Evolutionary conservation across 2,113 vertebrate genomes (phyloP), one percentile per base, ranked within the genome.

Genomic region (Oncorhynchus clarkii): DNA sequence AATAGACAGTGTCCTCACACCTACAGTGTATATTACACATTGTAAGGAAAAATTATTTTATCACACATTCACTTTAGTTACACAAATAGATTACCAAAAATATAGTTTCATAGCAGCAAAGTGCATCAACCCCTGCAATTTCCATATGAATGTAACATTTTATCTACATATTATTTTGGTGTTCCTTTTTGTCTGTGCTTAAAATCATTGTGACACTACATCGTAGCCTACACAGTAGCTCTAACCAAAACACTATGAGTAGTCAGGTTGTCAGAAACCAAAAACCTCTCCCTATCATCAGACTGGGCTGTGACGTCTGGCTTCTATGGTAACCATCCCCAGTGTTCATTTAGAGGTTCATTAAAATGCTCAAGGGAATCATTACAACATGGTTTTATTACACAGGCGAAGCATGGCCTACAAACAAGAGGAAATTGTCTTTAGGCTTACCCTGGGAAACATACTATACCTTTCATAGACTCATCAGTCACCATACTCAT

Each of bases 261-360:
- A 60, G 45, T 34, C 27, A n/a, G 39, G 39, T 54, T 65, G 49
- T 68, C 45, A 74, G 20, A 62, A 62, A 24, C 20, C n/a, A 78
- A 78, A 76, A 73, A 79, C 67, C 68, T 16, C 4, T 45, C 54
- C 62, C 45, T 51, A 76, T 71, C 64, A 66, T 74, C 48, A 70
- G 6, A 67, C 39, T 65, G 5, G 54, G 3, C 48, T 31, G 31
- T 75, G 82, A 80, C 66, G 54, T 79, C 77, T 75, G 22, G 80
- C 72, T 83, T 79, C 79, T 77, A 79, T 79, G 80, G 66, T 71
- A 79, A 85, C 83, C 51, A 60, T 14, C 20, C 70, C 34, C 65
- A n/a, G 14, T n/a, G 39, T 39, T 39, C 2, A 39, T 39, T 39
- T 9, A 22, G 18, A 60, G 73, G 51, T 78, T 80, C 60, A 85